Evolutionary conservation across 2,113 vertebrate genomes (phyloP).

Genomic region (Synchiropus splendidus): DNA sequence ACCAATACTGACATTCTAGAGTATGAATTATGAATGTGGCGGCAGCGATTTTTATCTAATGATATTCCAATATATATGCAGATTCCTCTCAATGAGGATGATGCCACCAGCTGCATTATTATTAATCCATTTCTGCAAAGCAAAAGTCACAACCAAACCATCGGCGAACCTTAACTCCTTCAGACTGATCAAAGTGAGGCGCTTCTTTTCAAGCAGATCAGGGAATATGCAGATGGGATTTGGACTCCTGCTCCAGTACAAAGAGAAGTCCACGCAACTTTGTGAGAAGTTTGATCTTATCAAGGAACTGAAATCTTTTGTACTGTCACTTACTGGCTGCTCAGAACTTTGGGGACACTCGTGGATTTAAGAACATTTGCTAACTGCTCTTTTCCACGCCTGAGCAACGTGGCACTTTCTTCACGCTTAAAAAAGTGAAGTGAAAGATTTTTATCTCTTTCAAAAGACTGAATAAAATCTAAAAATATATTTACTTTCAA

Average conservation of each 20-base stretch:
- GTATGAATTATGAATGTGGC: conserved; percentile 27
- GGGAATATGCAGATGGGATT: conserved; percentile 30
- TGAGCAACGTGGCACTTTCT: too few species aligned
- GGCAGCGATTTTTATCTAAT: conserved; percentile 30
- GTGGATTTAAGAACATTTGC: too few species aligned
- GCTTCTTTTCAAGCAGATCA: conserved; percentile 33
- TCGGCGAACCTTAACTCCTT: conserved; percentile 28
- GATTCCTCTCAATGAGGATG: conserved; percentile 40
- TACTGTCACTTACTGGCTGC: neutral
- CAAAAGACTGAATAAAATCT: too few species aligned
- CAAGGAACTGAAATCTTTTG: conserved; percentile 2
- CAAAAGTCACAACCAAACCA: conserved; percentile 28
- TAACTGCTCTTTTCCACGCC: neutral
- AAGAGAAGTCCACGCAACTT: conserved; percentile 27
- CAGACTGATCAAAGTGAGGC: conserved; percentile 29
- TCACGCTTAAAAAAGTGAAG: too few species aligned
- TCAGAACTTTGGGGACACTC: neutral
- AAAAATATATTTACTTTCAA: too few species aligned
- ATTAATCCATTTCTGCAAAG: conserved; percentile 39
- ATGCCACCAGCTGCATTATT: conserved; percentile 45
- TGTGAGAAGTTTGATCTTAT: conserved; percentile 10
- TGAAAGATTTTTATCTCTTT: too few species aligned
- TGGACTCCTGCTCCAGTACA: conserved; percentile 23
- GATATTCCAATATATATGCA: conserved; percentile 48
- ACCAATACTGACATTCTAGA: conserved; percentile 1